These are phyloP conservation scores for Syngnathus typhle DNA, from an alignment of 2,113 vertebrate genomes.

Conservation along the genomic window DNA sequence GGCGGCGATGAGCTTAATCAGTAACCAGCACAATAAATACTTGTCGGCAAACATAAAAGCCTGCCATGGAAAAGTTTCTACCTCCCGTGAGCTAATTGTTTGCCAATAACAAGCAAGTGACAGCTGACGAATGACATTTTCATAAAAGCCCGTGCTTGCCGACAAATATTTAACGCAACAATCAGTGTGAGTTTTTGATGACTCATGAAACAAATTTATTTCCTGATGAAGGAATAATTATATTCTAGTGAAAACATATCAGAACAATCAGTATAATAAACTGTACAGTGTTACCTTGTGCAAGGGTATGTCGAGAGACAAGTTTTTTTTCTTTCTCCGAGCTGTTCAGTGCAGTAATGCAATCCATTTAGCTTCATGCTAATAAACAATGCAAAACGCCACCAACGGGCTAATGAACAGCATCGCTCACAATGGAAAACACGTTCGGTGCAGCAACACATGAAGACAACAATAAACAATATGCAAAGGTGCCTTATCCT, in stretches of 20 bases:
- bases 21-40: conserved; percentile 61
- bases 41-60: conserved; percentile 11
- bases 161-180: neutral
- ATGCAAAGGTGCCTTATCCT: too few species aligned
- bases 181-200: neutral
- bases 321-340: too few species aligned
- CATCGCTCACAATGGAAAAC: too few species aligned
- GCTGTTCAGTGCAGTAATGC: too few species aligned
- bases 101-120: neutral
- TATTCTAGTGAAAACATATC: neutral
- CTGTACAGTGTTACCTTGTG: neutral
- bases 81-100: neutral
- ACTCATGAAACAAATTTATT: neutral
- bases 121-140: neutral
- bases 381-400: too few species aligned
- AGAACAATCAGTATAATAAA: neutral
- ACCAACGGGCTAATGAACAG: too few species aligned
- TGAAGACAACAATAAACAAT: too few species aligned
- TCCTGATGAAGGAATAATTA: neutral
- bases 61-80: neutral
- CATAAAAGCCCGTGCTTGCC: neutral
- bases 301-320: too few species aligned
- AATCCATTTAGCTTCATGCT: too few species aligned
- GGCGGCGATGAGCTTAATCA: conserved; percentile 51
- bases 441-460: too few species aligned